Percentiles rank a stretch among this genome's conserved stretches.
Conservation (phyloP, 2,113 vertebrate genomes). For the Catharus minimus region DNA sequence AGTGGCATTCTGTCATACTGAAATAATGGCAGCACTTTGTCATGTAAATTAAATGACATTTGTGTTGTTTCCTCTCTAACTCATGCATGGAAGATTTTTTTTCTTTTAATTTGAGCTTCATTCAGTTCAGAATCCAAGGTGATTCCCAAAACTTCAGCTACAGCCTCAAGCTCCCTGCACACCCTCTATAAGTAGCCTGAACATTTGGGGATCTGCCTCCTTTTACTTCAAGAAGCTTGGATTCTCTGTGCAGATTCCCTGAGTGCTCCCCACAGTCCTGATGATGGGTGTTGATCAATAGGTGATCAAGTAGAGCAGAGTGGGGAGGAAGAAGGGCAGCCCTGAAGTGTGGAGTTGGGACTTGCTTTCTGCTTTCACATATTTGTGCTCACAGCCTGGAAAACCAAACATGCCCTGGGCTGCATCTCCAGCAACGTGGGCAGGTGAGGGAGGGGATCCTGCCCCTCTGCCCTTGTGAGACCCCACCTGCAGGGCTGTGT, state of each 20-base stretch:
- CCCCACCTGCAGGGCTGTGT: fast-evolving
- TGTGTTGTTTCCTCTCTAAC: conserved; percentile 65
- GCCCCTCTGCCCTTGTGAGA: neutral
- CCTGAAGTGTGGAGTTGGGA: fast-evolving
- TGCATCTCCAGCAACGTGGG: fast-evolving
- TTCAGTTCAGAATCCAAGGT: conserved; percentile 6
- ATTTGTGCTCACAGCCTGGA: neutral
- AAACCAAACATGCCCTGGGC: fast-evolving
- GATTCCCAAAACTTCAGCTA: neutral
- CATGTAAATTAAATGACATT: conserved; percentile 87
- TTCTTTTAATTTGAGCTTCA: neutral
- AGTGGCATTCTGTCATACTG: conserved; percentile 86
- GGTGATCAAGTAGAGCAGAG: neutral
- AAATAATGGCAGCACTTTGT: conserved; percentile 89
- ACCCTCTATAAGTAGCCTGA: neutral
- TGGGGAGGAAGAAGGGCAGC: neutral
- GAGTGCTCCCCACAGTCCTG: neutral
- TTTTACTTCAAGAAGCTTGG: neutral
- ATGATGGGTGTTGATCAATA: too few species aligned
- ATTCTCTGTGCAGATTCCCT: neutral
- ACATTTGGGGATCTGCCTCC: neutral
- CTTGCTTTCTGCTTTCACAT: neutral
- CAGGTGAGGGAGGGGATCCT: neutral
- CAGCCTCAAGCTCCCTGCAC: neutral
- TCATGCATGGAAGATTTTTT: conserved; percentile 19